Evolutionary conservation across 2,797 vertebrate genomes (phyloP).

Genomic region (Fratercula arctica): DNA sequence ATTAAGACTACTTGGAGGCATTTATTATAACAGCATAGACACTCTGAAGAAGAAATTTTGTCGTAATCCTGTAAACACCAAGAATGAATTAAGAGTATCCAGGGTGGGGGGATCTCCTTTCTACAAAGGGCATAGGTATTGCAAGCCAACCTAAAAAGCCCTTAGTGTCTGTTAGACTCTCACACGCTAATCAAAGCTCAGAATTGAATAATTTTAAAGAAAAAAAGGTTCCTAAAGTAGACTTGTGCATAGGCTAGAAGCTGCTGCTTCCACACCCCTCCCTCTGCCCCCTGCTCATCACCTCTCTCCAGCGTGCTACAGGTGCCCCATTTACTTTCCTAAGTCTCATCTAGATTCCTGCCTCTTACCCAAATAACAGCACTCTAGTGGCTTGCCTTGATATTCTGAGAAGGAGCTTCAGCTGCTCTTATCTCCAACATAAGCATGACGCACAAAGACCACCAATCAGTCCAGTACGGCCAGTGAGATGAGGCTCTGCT

Average conservation of each 20-base stretch:
- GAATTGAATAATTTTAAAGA: not conserved
- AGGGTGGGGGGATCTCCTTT: not conserved
- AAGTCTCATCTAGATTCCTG: not conserved
- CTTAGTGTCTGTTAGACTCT: not conserved
- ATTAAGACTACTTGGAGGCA: not conserved
- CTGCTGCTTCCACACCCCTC: not conserved
- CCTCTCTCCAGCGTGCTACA: not conserved
- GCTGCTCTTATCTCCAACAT: not conserved
- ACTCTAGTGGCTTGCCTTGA: not conserved
- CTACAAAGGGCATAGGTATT: not conserved
- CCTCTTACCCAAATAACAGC: not conserved
- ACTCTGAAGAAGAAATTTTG: not conserved
- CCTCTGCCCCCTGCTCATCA: not conserved
- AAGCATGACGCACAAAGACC: not conserved
- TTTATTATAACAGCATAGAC: not conserved
- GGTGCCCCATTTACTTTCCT: not conserved
- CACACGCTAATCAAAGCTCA: not conserved
- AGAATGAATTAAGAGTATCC: not conserved
- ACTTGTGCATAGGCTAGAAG: not conserved
- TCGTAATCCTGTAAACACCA: not conserved
- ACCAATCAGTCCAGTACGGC: rapidly evolving
- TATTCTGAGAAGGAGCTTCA: not conserved
- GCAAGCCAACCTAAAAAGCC: not conserved
- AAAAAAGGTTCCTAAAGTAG: not conserved
- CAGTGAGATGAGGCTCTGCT: rapidly evolving